phyloP scores from a whole-genome alignment of 2,888 invertebrate species.

The Andrena flavipes region DNA sequence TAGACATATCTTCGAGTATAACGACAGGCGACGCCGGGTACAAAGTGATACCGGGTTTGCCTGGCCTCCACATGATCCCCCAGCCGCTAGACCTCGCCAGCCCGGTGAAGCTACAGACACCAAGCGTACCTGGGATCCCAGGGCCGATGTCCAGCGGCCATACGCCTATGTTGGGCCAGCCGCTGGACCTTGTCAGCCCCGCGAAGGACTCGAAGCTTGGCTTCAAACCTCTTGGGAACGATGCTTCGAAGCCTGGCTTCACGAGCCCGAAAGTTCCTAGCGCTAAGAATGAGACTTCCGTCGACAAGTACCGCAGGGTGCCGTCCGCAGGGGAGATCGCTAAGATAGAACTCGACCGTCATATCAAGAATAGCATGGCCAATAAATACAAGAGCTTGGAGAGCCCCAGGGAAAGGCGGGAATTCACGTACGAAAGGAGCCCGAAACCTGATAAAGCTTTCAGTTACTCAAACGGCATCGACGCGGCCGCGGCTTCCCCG shows the following conservation, averaged over 20 bases:
- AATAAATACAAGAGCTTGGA: conserved; percentile 69
- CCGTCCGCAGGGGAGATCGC: conserved; percentile 61
- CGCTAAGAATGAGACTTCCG: conserved; percentile 61
- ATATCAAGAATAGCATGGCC: conserved; percentile 68
- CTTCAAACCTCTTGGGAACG: conserved; percentile 70
- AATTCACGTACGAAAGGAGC: conserved; percentile 68
- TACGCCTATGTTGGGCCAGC: conserved; percentile 68
- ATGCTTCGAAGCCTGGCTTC: conserved; percentile 57
- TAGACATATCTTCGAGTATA: conserved; percentile 79
- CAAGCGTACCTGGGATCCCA: conserved; percentile 73
- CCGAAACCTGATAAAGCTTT: conserved; percentile 69
- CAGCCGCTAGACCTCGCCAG: conserved; percentile 80
- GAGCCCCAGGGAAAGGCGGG: conserved; percentile 68
- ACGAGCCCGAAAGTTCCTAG: conserved; percentile 75
- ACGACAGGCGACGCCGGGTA: conserved; percentile 72
- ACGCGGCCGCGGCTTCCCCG: conserved; percentile 50
- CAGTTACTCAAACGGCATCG: conserved; percentile 66
- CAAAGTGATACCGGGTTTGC: conserved; percentile 80
- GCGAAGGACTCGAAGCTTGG: conserved; percentile 75
- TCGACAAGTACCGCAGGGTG: conserved; percentile 71
- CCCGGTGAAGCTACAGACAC: conserved; percentile 74
- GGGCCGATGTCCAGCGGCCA: conserved; percentile 66
- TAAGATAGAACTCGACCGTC: conserved; percentile 71
- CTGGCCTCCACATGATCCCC: conserved; percentile 77
- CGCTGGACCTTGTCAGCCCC: conserved; percentile 79